These are phyloP conservation scores for Drosophila conformis DNA, from an alignment of 2,888 invertebrate species.

Conservation along the genomic window DNA sequence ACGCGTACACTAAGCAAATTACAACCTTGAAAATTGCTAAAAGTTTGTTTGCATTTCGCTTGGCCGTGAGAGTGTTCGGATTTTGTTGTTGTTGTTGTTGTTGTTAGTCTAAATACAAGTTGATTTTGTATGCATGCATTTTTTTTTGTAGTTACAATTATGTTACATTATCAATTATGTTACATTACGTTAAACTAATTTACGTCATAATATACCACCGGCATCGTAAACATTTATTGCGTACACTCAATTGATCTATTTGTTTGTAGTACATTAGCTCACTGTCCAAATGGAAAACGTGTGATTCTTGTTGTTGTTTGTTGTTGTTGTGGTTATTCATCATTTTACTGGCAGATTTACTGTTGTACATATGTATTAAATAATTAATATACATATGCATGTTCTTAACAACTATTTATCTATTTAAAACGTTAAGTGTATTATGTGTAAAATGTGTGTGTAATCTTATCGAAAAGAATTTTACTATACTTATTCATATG, in stretches of 20 bases:
- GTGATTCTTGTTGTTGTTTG: slow-evolving; percentile 73
- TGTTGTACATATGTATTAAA: slow-evolving; percentile 48
- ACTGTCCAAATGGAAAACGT: slow-evolving; percentile 79
- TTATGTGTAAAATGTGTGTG: slow-evolving; percentile 9
- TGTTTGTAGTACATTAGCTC: slow-evolving; percentile 75
- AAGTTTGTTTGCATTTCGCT: slow-evolving; percentile 32
- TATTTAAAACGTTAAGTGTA: slow-evolving; percentile 49
- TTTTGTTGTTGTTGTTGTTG: slow-evolving; percentile 27
- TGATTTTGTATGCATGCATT: slow-evolving; percentile 35
- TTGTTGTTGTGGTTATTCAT: slow-evolving; percentile 44
- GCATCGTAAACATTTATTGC: slow-evolving; percentile 56
- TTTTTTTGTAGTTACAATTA: slow-evolving; percentile 29
- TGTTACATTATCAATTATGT: slow-evolving; percentile 8
- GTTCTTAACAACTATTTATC: slow-evolving; percentile 12
- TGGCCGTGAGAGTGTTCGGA: slow-evolving; percentile 17
- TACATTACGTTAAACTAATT: slow-evolving; percentile 50
- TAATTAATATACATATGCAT: slow-evolving; percentile 14
- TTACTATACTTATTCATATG: slow-evolving; percentile 1
- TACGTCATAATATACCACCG: slow-evolving; percentile 62
- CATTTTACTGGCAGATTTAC: slow-evolving; percentile 73
- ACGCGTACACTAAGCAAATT: slow-evolving; percentile 59
- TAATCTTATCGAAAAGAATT: slow-evolving; percentile 11
- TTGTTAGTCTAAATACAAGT: slow-evolving; percentile 46
- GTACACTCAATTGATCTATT: slow-evolving; percentile 72
- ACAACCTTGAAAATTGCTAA: slow-evolving; percentile 84